Conservation (phyloP, 2,888 invertebrate species). For the Perizoma flavofasciatum region DNA sequence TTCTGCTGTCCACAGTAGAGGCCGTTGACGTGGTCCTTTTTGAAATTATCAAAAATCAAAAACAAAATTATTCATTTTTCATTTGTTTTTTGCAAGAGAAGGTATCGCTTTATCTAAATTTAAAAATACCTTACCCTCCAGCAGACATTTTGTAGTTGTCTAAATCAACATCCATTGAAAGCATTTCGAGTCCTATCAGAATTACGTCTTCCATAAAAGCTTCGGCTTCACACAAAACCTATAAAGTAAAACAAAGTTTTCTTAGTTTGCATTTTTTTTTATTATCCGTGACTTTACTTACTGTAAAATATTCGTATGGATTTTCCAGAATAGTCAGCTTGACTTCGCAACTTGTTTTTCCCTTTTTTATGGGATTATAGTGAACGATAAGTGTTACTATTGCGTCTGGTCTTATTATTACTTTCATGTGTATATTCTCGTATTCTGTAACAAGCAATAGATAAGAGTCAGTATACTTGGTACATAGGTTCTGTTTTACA, state of each 20-base stretch:
- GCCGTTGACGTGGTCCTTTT: slow-evolving; percentile 53
- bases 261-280: no score
- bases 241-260: slow-evolving; percentile 8
- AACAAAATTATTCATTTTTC: neutral
- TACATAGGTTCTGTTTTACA: neutral
- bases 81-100: no score
- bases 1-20: slow-evolving; percentile 60
- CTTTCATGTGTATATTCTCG: slow-evolving; percentile 49
- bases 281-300: slow-evolving; percentile 39
- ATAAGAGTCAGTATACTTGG: neutral
- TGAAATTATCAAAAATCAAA: neutral
- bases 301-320: slow-evolving; percentile 72
- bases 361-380: slow-evolving; percentile 67
- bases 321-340: slow-evolving; percentile 64
- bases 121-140: slow-evolving; percentile 47
- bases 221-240: slow-evolving; percentile 75
- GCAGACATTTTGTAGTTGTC: slow-evolving; percentile 52
- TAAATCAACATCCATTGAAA: slow-evolving; percentile 70
- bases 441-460: slow-evolving; percentile 47
- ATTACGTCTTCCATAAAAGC: slow-evolving; percentile 78
- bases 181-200: slow-evolving; percentile 71
- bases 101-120: neutral
- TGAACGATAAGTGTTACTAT: slow-evolving; percentile 53
- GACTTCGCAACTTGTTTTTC: slow-evolving; percentile 65
- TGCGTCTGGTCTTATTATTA: slow-evolving; percentile 57